Conservation (phyloP, 92 coral and sea anemone genomes). For the Montipora capitata region DNA sequence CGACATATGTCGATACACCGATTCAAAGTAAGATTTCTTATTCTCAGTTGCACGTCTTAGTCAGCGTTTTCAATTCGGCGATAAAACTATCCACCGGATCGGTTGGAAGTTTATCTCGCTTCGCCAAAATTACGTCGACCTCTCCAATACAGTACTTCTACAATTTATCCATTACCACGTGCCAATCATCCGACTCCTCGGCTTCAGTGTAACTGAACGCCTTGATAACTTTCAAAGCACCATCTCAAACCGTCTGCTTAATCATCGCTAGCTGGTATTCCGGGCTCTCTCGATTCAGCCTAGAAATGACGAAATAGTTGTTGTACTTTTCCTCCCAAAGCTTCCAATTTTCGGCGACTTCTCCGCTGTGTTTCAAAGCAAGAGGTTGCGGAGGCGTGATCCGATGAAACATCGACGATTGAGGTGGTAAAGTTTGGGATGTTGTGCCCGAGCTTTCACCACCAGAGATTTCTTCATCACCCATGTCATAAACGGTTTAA, state of each 20-base stretch:
- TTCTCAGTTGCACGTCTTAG: constrained; percentile 49
- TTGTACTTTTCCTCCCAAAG: constrained; percentile 31
- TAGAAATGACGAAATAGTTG: constrained; percentile 37
- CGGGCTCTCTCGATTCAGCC: constrained; percentile 25
- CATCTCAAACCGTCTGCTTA: constrained; percentile 40
- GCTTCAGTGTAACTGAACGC: constrained; percentile 1
- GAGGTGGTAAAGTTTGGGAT: neutral
- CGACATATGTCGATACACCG: constrained; percentile 13
- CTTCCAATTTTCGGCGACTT: constrained; percentile 49
- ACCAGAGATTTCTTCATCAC: neutral
- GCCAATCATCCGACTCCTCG: constrained; percentile 34
- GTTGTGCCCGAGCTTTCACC: neutral
- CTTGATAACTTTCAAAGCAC: constrained; percentile 39
- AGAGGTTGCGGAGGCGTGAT: constrained; percentile 39
- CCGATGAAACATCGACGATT: constrained; percentile 41
- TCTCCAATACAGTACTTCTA: neutral
- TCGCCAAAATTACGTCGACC: constrained; percentile 14
- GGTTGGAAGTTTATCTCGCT: constrained; percentile 17
- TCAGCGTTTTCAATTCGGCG: constrained; percentile 45
- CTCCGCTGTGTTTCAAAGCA: constrained; percentile 30
- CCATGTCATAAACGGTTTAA: constrained; percentile 42
- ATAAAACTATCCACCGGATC: constrained; percentile 35
- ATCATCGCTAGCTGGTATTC: constrained; percentile 42
- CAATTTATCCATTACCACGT: constrained; percentile 11
- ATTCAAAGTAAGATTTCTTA: neutral